Percentiles rank a stretch among this genome's conserved stretches.
phyloP scores from a whole-genome alignment of 2,113 vertebrate species.

The Ciconia boyciana region DNA sequence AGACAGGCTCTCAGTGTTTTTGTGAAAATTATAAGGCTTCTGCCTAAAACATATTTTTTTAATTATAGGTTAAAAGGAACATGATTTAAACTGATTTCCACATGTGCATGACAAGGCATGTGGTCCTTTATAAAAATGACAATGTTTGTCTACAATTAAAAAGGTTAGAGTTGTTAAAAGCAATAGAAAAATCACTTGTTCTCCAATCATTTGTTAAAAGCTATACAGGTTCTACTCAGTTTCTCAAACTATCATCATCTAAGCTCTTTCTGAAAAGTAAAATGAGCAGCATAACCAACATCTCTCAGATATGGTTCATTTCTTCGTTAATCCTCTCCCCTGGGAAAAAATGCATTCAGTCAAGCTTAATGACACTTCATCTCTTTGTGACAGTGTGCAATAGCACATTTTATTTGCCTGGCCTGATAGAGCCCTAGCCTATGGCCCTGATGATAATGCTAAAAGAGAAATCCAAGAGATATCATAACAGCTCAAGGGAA shows the following conservation, averaged over 20 bases:
- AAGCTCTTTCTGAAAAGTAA: neutral
- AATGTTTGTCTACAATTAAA: neutral
- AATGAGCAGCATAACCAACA: neutral
- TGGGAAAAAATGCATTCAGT: neutral
- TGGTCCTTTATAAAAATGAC: neutral
- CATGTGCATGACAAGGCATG: neutral
- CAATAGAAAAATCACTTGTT: neutral
- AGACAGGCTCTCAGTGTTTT: neutral
- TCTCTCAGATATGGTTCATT: neutral
- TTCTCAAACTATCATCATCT: neutral
- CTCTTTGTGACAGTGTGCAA: neutral
- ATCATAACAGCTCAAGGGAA: neutral
- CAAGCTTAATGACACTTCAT: neutral
- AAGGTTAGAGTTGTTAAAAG: neutral
- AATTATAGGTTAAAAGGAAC: neutral
- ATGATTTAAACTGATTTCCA: neutral
- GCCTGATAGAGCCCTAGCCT: neutral
- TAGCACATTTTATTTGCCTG: neutral
- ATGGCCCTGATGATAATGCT: neutral
- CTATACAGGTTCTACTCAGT: neutral
- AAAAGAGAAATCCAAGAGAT: neutral
- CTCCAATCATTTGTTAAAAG: neutral
- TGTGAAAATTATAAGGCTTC: neutral
- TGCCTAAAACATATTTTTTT: neutral
- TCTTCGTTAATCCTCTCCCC: neutral